phyloP scores from a whole-genome alignment of 2,888 invertebrate genomes.

The Drosophila infuscata region DNA sequence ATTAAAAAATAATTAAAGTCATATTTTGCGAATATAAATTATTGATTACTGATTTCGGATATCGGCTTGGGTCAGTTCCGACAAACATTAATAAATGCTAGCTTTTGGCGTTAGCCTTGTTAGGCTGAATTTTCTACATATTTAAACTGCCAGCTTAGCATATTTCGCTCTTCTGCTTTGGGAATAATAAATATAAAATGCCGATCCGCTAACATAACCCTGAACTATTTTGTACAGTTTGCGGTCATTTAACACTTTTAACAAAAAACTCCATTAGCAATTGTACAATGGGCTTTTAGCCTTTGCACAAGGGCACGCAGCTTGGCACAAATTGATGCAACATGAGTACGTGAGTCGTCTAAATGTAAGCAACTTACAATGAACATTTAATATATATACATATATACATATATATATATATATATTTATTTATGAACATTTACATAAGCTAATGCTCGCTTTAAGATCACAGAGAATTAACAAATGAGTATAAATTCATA shows the following conservation, averaged over 20 bases:
- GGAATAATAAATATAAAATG: constrained; percentile 22
- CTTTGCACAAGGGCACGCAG: constrained; percentile 4
- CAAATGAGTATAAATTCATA: background rate
- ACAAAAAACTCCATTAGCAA: background rate
- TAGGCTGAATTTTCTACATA: background rate
- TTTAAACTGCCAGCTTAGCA: constrained; percentile 18
- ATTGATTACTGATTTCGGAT: constrained; percentile 8
- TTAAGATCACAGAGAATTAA: background rate
- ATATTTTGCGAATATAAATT: constrained; percentile 7
- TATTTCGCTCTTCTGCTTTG: constrained; percentile 3
- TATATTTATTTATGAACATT: background rate
- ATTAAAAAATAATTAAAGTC: constrained; percentile 2
- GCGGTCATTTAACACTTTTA: constrained; percentile 5
- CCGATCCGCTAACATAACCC: constrained; percentile 8
- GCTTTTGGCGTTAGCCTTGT: background rate
- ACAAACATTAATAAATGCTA: constrained; percentile 9
- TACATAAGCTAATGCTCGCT: background rate
- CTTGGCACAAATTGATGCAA: background rate
- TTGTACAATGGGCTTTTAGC: background rate
- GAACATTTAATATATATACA: background rate
- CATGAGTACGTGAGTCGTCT: background rate
- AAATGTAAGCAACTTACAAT: constrained; percentile 1
- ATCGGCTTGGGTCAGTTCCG: constrained; percentile 1
- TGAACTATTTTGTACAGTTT: constrained; percentile 18
- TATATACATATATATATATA: no score